These are phyloP conservation scores for Scolanthus callimorphus DNA, from an alignment of 92 coral and sea anemone species.

Conservation along the genomic window DNA sequence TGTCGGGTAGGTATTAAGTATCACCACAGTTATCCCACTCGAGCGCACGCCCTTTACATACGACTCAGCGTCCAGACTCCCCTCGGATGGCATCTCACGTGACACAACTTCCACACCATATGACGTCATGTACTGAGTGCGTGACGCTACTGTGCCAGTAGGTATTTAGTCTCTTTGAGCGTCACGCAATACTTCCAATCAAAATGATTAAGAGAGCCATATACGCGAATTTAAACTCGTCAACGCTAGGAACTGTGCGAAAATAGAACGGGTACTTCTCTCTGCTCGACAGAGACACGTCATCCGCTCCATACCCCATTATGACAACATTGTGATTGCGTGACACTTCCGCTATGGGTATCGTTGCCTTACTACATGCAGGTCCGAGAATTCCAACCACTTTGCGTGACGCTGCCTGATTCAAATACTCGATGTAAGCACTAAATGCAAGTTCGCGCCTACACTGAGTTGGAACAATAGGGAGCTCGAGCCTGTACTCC, in stretches of 20 bases:
- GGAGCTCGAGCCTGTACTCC: constrained; percentile 34
- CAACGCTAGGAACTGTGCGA: constrained; percentile 73
- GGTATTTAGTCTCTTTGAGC: constrained; percentile 63
- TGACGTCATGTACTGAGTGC: constrained; percentile 54
- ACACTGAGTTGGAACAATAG: constrained; percentile 62
- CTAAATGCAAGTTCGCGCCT: constrained; percentile 64
- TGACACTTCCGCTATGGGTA: constrained; percentile 73
- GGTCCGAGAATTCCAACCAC: constrained; percentile 74
- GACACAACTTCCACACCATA: constrained; percentile 62
- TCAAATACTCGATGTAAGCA: constrained; percentile 62
- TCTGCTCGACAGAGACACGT: constrained; percentile 66
- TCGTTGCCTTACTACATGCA: constrained; percentile 72
- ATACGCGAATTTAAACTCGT: constrained; percentile 64
- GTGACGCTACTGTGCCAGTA: constrained; percentile 59
- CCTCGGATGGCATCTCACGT: constrained; percentile 62
- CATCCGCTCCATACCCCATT: constrained; percentile 81
- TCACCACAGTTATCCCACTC: constrained; percentile 45
- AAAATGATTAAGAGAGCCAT: constrained; percentile 42
- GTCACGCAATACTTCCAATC: constrained; percentile 65
- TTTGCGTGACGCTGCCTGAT: constrained; percentile 37
- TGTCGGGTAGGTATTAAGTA: constrained; percentile 67
- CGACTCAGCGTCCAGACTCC: constrained; percentile 39
- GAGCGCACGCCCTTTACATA: constrained; percentile 48
- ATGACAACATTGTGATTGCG: constrained; percentile 59
- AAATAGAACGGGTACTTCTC: constrained; percentile 58